Conservation (phyloP, 2,888 invertebrate species). For the Tachina lurida region DNA sequence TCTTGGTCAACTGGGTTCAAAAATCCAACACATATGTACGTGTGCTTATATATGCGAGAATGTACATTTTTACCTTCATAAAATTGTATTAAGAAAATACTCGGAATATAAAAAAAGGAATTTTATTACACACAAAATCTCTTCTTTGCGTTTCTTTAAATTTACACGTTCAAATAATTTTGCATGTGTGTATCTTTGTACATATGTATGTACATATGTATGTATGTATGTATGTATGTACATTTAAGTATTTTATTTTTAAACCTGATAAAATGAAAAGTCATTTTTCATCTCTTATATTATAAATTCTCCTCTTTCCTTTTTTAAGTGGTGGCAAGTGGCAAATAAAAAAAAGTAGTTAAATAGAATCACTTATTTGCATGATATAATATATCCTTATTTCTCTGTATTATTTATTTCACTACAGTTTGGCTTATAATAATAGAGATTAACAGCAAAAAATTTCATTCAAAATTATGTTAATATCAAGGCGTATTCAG, state of each 20-base stretch:
- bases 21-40: too few species aligned
- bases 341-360: constrained; percentile 48
- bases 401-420: background rate
- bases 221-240: background rate
- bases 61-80: constrained; percentile 21
- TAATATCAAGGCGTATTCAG: too few species aligned
- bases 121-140: constrained; percentile 30
- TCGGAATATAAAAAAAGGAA: background rate
- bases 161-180: constrained; percentile 13
- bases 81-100: constrained; percentile 22
- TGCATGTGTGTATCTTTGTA: background rate
- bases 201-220: background rate
- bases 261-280: constrained; percentile 49
- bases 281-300: constrained; percentile 44
- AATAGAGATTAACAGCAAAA: background rate
- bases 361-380: constrained; percentile 53
- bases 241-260: constrained; percentile 27
- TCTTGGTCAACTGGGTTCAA: too few species aligned
- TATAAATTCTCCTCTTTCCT: background rate
- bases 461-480: background rate
- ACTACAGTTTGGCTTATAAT: background rate
- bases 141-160: constrained; percentile 37
- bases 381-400: constrained; percentile 30
- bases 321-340: constrained; percentile 59
- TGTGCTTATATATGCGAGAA: background rate